Evolutionary conservation across 2,888 invertebrate genomes (phyloP), one percentile per base, ranked within the genome.

Genomic region (Cheilosia soror): DNA sequence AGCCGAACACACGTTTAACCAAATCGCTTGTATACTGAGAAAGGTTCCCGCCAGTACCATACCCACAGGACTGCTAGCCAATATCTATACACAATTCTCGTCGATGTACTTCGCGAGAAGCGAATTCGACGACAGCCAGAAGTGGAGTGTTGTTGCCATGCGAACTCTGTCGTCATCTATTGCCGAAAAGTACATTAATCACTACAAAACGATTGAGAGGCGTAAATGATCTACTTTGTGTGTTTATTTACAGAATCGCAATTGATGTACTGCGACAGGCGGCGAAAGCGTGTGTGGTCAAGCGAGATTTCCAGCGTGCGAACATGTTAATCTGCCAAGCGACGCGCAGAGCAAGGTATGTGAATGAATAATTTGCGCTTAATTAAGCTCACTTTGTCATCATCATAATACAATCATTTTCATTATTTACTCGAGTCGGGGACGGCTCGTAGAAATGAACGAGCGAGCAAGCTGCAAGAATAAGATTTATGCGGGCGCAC

Each of bases 241-340:
- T 58, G n/a, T 75, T 37, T 37, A 31, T 6, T 87, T 76, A n/a
- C 68, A 95, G 95, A 91, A 94, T 96, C 81, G 94, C 95, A 42
- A 94, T 98, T 69, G 97, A 98, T 91, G 96, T 97, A 69, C 93
- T 98, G 47, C 94, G 98, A 60, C 96, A 97, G 90, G 96, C 97
- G 88, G 96, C 97, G 83, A 98, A 97, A 92, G 95, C 97, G 20
- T 98, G 98, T 93, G 97, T 98, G 53, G 95, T 97, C 57, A 98
- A 97, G 93, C 94, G 98, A 49, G 95, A 96, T 89, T 98, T 98
- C 93, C 93, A 94, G 44, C 95, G 95, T 89, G 98, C 98, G 31
- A 96, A 96, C 88, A 93, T 96, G 87, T 93, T 98, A 65, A 96
- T 98, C 88, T 95, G 95, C 85, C 96, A 97, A 93, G 98, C 97